Evolutionary conservation across 2,113 vertebrate species (phyloP), one percentile per base, ranked within the genome.

Genomic region (Ploceus nigricollis): DNA sequence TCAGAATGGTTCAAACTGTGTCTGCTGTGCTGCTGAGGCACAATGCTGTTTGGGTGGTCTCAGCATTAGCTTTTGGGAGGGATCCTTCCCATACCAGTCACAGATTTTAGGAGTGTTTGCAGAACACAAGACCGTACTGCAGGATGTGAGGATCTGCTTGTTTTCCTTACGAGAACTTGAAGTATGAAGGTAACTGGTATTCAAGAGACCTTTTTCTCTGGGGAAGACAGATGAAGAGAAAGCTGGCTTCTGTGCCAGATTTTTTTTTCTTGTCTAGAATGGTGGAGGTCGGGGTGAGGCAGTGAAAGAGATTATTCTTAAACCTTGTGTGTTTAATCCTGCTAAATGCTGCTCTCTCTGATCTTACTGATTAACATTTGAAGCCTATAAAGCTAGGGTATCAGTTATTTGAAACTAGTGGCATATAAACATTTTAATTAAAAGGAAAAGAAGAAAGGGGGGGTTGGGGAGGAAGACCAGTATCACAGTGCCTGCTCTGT

Each of bases 291-390:
- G 42, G 11, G 3, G 10, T 10, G 28, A 7, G 33, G 19, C 1
- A 33, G 61, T 61, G 28, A 10, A 37, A 58, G 47, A 84, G 94
- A 93, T 95, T 95, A 92, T 90, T 94, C 28, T 50, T 90, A 80
- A 96, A 96, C 53, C 85, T 61, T 83, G 40, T 87, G 80, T 80
- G 64, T 94, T 95, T 97, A 97, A 97, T 97, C 94, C 94, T 94
- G 54, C 94, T 90, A 94, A 96, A 95, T 96, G 82, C 95, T 88
- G 44, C 64, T 40, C 13, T 51, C 73, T 68, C 77, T 91, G 88
- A 91, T 95, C 69, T 95, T 87, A 40, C 94, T 93, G 93, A 95
- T 96, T 94, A 94, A 94, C 76, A 45, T 86, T 83, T 93, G 92
- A 92, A 93, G 84, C 33, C 57, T 93, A 13, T 91, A 77, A 94